These are phyloP conservation scores for Meles meles DNA, from an alignment of 2,113 vertebrate genomes.

Conservation along the genomic window DNA sequence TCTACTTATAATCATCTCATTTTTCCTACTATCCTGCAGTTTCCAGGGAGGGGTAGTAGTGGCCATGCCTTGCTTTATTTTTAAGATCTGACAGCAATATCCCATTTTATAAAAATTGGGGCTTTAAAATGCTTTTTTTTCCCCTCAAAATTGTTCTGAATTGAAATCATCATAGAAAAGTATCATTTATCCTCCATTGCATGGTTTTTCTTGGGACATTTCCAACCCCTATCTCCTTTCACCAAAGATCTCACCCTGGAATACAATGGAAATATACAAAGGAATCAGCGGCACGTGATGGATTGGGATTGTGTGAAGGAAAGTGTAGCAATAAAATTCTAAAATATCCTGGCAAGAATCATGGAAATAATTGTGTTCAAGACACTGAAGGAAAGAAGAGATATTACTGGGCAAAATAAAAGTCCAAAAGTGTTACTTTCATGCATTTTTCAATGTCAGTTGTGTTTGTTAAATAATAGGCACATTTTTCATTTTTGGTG, in stretches of 20 bases:
- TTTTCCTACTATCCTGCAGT: background rate
- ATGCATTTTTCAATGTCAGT: conserved; percentile 22
- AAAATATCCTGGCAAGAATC: background rate
- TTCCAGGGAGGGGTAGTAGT: rapidly evolving
- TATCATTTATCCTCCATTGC: background rate
- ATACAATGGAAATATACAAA: background rate
- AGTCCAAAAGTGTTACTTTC: background rate
- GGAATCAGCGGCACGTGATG: background rate
- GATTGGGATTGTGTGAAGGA: background rate
- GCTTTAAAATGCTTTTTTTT: background rate
- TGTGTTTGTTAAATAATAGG: background rate
- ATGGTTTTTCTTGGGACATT: rapidly evolving
- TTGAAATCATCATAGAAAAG: background rate
- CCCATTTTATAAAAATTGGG: background rate
- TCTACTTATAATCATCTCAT: background rate
- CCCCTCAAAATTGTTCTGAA: background rate
- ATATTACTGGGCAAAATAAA: background rate
- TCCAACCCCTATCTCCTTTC: rapidly evolving
- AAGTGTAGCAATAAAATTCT: background rate
- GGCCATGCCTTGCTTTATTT: background rate
- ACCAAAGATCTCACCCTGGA: background rate
- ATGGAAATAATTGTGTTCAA: too few species aligned
- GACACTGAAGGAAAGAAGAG: background rate
- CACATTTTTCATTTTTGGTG: background rate
- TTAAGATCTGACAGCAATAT: background rate